These are phyloP conservation scores for Nasonia longicornis DNA, from an alignment of 1,140 invertebrate genomes.

Conservation along the genomic window DNA sequence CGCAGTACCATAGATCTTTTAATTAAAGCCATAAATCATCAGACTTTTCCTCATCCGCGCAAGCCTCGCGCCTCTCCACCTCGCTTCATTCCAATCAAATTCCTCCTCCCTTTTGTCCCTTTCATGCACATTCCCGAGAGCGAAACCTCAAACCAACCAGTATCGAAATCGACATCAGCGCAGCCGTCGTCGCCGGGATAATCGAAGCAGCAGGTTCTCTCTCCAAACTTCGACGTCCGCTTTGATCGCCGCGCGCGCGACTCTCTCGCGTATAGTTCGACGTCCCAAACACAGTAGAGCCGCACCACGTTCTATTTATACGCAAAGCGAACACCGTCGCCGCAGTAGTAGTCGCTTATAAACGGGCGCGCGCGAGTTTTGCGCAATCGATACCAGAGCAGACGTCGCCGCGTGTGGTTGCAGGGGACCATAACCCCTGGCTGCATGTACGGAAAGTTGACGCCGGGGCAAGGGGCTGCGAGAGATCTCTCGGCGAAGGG, in stretches of 20 bases:
- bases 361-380: constrained; percentile 20
- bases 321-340: not conserved
- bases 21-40: not conserved
- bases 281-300: constrained; percentile 21
- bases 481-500: not conserved
- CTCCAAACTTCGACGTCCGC: constrained; percentile 5
- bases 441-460: not conserved
- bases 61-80: not conserved
- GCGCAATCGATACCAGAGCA: constrained; percentile 27
- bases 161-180: no score
- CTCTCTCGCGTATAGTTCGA: not conserved
- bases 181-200: not conserved
- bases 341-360: not conserved
- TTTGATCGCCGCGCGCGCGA: constrained; percentile 6
- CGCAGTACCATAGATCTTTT: no score
- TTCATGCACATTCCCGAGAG: not conserved
- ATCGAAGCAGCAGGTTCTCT: not conserved
- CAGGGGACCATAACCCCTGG: not conserved
- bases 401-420: not conserved
- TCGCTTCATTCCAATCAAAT: not conserved
- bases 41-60: not conserved
- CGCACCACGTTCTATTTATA: constrained; percentile 5
- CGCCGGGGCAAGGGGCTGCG: no score
- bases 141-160: not conserved
- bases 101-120: not conserved